Evolutionary conservation across 2,888 invertebrate species (phyloP), one percentile per base, ranked within the genome.

Genomic region (Hyposoter dolosus): DNA sequence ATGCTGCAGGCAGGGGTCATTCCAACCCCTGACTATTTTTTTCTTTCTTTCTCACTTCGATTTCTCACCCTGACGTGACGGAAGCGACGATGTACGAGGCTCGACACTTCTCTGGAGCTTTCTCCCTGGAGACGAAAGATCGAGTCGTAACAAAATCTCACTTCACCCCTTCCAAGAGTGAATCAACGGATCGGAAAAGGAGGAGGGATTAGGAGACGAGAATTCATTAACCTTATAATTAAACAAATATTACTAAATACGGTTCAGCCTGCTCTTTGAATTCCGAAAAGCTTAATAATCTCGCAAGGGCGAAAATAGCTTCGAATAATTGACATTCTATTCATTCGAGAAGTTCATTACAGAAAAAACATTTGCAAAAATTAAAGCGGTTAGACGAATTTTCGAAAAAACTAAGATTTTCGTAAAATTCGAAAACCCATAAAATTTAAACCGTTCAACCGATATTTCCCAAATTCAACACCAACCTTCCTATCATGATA

Each of bases 51-150:
- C 84, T 23, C 76, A 60, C 68, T 86, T 77, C 83, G 77, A 82
- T 86, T 82, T 81, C 83, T 83, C 87, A 83, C 86, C 71, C 65
- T 28, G 65, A 69, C 47, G 35, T 40, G 40, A 47, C 63, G 43
- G 77, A 81, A 76, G 72, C 63, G 68, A 82, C 78, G 78, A 81
- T 77, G 79, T 81, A 71, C 43, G 75, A 53, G 65, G 65, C 69
- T 74, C 50, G 65, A 53, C 76, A 60, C 71, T 40, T 28, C 12
- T 47, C 32, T 12, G 35, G 60, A 68, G 56, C 63, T 35, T 63
- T 65, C 69, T 82, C 82, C 85, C 82, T 69, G 66, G 85, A 75
- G 82, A 85, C 47, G 72, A 17, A 72, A 66, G 53, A 56, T 76
- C 71, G 7, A 50, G 66, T 45, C 35, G 71, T 45, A 68, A 68